Base-by-base conservation (phyloP, 2,888 invertebrate species). In the Nysson spinosus region DNA sequence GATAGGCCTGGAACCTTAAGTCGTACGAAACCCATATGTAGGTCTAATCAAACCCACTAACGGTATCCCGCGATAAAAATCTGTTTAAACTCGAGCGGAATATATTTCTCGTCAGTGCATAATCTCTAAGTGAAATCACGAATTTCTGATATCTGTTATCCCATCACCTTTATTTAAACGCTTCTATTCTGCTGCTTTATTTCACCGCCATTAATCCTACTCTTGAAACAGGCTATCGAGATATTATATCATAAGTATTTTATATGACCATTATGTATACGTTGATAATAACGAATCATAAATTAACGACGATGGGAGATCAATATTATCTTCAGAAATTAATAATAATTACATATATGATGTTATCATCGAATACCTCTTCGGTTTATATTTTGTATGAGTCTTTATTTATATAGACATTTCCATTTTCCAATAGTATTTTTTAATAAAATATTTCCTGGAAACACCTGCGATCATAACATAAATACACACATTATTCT, bases 21-120 rank as follows among this genome's bases (percentile, higher is more conserved):
- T 55, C 49, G 19, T 50, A 50, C 35, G 61, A 61, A 66, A 50
- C 55, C 56, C 50, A 37, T 56, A n/a, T n/a, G 55, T 35, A n/a
- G 44, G 62, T 75, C 72, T 64, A 72, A 75, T 75, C 61, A 66
- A 49, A 44, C 37, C 34, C 44, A n/a, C 47, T 46, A 55, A 68
- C 68, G 49, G 58, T 39, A 26, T n/a, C 51, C 16, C 22, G 5
- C 51, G 75, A 75, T 75, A 75, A 69, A 75, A 75, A 75, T 75
- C 60, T 57, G 24, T 55, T 22, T 39, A 58, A 56, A 63, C 54
- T 52, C 42, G 47, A 16, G 22, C 3, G 46, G 51, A 51, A 51
- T 58, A 47, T 39, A 26, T 55, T 68, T 52, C 67, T 61, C 56
- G 47, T 30, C 52, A 61, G 56, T 40, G 54, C 51, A 30, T 43